A percentile compares a stretch with the other conserved stretches of the same genome.
These are phyloP conservation scores for Hartigia nigra DNA, from an alignment of 2,888 invertebrate genomes.

Conservation along the genomic window DNA sequence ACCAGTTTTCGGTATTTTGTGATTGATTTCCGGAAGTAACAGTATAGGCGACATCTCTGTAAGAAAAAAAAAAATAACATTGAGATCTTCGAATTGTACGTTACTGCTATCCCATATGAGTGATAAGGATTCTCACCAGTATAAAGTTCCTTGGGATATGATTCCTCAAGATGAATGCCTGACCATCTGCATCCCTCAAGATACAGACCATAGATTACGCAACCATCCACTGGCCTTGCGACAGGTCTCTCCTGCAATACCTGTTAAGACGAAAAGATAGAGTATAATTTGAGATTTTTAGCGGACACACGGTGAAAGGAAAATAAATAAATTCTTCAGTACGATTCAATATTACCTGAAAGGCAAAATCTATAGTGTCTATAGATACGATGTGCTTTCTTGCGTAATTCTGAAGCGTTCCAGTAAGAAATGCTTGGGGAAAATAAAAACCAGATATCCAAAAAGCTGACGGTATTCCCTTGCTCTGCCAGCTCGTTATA, in stretches of 20 bases:
- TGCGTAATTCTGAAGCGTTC: conserved; percentile 85
- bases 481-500: conserved; percentile 74
- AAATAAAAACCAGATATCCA: conserved; percentile 91
- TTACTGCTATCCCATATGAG: neutral
- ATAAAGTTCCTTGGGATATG: conserved; percentile 76
- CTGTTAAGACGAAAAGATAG: conserved; percentile 52
- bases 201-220: conserved; percentile 76
- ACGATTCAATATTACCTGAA: conserved; percentile 66
- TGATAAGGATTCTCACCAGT: conserved; percentile 70
- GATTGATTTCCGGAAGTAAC: conserved; percentile 76
- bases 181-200: conserved; percentile 86
- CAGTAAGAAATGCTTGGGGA: conserved; percentile 87
- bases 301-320: neutral
- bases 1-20: conserved; percentile 66
- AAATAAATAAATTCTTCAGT: neutral
- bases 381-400: conserved; percentile 81
- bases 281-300: neutral
- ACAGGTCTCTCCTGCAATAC: conserved; percentile 66
- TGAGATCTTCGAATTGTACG: neutral
- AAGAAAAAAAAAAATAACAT: conserved; percentile 16
- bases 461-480: conserved; percentile 79
- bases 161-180: conserved; percentile 70
- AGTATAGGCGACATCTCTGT: conserved; percentile 78
- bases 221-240: conserved; percentile 71
- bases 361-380: conserved; percentile 75